Evolutionary conservation across 2,888 invertebrate species (phyloP), one percentile per base, ranked within the genome.

Genomic region (Brenthis hecate): DNA sequence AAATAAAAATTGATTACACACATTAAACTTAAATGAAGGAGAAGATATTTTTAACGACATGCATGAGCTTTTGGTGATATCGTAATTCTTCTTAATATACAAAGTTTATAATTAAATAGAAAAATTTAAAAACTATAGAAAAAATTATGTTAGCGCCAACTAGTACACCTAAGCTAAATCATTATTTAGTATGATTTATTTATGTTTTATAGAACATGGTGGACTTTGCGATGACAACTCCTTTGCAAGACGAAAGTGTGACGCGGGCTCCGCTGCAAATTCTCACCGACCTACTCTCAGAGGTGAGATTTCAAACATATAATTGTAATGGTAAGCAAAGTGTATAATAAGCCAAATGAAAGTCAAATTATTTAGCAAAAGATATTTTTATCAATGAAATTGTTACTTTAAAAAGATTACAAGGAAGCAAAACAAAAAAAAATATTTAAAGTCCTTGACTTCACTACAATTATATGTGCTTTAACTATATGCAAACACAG

Each of bases 241-340:
- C 96, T 0, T 92, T 97, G 57, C 96, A 97, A 86, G 96, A 97
- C 80, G 96, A 96, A 74, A 94, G 94, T 77, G 95, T 96, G 53
- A 95, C 95, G 71, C 94, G 95, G 62, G 94, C 95, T 48, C 96
- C 96, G 4, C 85, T 96, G 72, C 95, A 96, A 78, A 94, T 96
- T 28, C 94, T 96, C 23, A 96, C 96, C 4, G 94, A 95, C 77
- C 89, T 96, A 56, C 89, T 97, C 54, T 94, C 95, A 66, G 94
- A 94, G 84, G 94, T 94, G 80, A 81, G 51, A 53, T 43, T 43
- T 43, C 36, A 43, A 43, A 11, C 11, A 43, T 11, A 43, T 43
- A 5, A 28, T 4, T 28, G 28, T 28, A 28, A 28, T 3, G 28
- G 28, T 28, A 28, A 23, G 3, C 23, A 23, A 23, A 28, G 28